Evolutionary conservation across 2,888 invertebrate genomes (phyloP), one percentile per base, ranked within the genome.

Genomic region (Ormia ochracea): DNA sequence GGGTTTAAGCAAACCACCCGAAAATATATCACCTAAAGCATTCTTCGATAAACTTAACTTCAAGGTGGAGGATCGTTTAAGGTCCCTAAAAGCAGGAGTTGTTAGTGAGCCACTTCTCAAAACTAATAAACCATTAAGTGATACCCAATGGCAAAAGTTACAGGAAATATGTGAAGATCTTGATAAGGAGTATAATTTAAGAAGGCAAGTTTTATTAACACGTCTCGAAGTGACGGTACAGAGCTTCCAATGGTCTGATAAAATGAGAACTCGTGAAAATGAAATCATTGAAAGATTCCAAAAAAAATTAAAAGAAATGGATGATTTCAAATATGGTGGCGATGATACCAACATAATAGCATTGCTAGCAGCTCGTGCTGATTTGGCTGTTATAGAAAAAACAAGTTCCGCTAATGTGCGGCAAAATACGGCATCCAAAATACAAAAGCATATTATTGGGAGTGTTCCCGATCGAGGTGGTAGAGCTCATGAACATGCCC

Each of bases 171-270:
- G 95, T 85, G 90, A 92, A 0, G 94, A 95, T 79, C 91, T 98
- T 87, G 92, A 93, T 68, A 91, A 93, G 12, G 98, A 99, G 85
- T 99, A 97, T 86, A 92, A 92, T 83, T 91, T 95, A 77, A 91
- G 98, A 58, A 91, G 97, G 72, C 95, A 97, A 87, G 96, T 97
- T 91, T 91, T 99, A 82, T 90, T 98, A 5, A 97, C 97, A 61
- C 92, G 99, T 58, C 90, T 99, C 36, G 98, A 99, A 89, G 98
- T 98, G 3, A 99, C 99, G 0, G 93, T 99, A 84, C 96, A 98
- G 89, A 98, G 98, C 66, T 99, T 99, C 89, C 94, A 97, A 92
- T 97, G 96, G 96, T 96, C 96, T 0, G 96, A 96, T 56, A 92
- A 93, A 80, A 91, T 94, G 68, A 94, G 94, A 90, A 90, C 91